Base-by-base conservation (phyloP, 2,113 vertebrate species). In the Martes martes region DNA sequence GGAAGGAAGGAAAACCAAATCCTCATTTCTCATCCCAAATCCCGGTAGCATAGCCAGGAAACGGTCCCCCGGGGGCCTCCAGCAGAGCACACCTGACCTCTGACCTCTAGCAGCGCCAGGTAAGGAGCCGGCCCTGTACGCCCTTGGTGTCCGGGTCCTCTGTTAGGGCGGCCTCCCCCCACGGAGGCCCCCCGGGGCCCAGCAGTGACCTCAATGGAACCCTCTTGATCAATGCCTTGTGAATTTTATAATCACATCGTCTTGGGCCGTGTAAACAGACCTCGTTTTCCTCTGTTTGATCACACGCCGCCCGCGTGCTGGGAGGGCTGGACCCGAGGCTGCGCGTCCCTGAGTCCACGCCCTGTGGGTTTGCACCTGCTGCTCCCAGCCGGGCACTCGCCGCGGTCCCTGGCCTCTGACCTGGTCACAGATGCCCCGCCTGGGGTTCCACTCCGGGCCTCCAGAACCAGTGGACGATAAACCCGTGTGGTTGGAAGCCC, bases 1-100 rank as follows among this genome's bases (percentile, higher is more conserved):
- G 11, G 39, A 14, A 33, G 26, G 7, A 28, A 33, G 86, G 74
- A 76, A 23, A 4, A 59, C 11, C 36, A 24, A 24, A 59, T 4
- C 1, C 1, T 0, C 5, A 2, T 2, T 21, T 8, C 8, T 87
- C 11, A 2, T 26, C 9, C 26, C 7, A 26, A 6, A 24, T 87
- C 33, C 28, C n/a, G 9, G 2, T 0, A 0, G 11, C 69, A 33
- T 11, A 14, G 36, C 26, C 6, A 11, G 16, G 6, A 31, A 15
- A 1, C 1, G 2, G 4, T 10, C 15, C 73, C 7, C 4, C 31
- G 21, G 5, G 8, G 52, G 59, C 82, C 59, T 24, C 6, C 10
- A 1, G 8, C 31, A 28, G 6, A 3, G 21, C 2, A 9, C 3
- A 10, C 16, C 36, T 21, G 2, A 14, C 45, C 16, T 65, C 45